phyloP scores from a whole-genome alignment of 2,113 vertebrate genomes.

The Gymnorhina tibicen region DNA sequence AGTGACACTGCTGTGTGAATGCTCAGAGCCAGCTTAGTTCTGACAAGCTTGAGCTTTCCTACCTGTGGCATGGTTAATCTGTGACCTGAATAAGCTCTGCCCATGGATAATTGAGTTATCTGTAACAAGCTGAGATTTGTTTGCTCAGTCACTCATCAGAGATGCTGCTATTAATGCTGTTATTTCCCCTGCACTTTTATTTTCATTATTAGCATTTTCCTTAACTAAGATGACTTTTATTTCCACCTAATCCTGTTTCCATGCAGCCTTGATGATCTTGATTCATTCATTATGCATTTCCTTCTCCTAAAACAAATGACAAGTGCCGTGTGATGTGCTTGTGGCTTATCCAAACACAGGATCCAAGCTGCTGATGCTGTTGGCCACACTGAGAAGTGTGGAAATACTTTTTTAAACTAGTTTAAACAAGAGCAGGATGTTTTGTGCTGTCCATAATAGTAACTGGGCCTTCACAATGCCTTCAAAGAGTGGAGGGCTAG shows the following conservation, averaged over 20 bases:
- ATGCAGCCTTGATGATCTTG: neutral
- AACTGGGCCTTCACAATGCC: neutral
- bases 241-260: neutral
- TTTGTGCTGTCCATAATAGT: neutral
- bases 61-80: neutral
- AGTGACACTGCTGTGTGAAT: neutral
- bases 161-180: neutral
- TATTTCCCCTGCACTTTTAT: neutral
- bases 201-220: neutral
- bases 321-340: neutral
- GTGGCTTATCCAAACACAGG: neutral
- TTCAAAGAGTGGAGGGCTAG: neutral
- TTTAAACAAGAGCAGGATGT: slow-evolving; percentile 18
- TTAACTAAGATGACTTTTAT: neutral
- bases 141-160: neutral
- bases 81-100: neutral
- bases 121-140: neutral
- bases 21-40: neutral
- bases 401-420: neutral
- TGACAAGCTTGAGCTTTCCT: neutral
- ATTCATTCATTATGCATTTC: neutral
- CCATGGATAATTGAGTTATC: neutral
- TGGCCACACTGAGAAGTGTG: neutral
- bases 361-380: neutral
- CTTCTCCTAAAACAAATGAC: neutral